Conservation (phyloP, 2,888 invertebrate genomes). For the Acrobasis consociella region DNA sequence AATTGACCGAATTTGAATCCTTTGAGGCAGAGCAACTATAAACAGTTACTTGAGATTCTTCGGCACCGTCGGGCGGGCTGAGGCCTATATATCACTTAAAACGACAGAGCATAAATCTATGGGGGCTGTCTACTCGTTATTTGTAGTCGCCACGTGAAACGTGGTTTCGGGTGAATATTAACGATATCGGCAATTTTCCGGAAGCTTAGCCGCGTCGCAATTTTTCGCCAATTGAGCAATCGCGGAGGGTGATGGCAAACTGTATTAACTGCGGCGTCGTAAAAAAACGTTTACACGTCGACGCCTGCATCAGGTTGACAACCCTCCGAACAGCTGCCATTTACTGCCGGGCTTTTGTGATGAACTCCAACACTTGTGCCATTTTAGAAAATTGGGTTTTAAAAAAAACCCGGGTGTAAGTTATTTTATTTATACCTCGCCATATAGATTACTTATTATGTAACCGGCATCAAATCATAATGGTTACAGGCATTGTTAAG, state of each 20-base stretch:
- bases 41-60: conserved; percentile 66
- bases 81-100: conserved; percentile 77
- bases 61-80: conserved; percentile 55
- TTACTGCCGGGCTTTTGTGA: background rate
- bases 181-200: conserved; percentile 82
- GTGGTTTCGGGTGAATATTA: conserved; percentile 81
- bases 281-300: conserved; percentile 47
- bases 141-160: conserved; percentile 81
- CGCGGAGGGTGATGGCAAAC: conserved; percentile 63
- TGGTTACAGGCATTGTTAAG: no score
- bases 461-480: no score
- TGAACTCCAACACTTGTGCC: background rate
- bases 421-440: no score
- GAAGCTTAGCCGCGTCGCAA: conserved; percentile 79
- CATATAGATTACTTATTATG: no score
- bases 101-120: conserved; percentile 79
- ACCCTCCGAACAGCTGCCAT: background rate
- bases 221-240: conserved; percentile 82
- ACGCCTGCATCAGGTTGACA: conserved; percentile 10
- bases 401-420: no score
- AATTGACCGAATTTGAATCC: conserved; percentile 43
- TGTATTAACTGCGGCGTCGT: conserved; percentile 46
- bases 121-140: conserved; percentile 76
- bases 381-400: background rate
- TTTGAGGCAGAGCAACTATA: conserved; percentile 39